A percentile compares a stretch with the other conserved stretches of the same genome.
These are phyloP conservation scores for Hecatera dysodea DNA, from an alignment of 2,888 invertebrate genomes.

Conservation along the genomic window DNA sequence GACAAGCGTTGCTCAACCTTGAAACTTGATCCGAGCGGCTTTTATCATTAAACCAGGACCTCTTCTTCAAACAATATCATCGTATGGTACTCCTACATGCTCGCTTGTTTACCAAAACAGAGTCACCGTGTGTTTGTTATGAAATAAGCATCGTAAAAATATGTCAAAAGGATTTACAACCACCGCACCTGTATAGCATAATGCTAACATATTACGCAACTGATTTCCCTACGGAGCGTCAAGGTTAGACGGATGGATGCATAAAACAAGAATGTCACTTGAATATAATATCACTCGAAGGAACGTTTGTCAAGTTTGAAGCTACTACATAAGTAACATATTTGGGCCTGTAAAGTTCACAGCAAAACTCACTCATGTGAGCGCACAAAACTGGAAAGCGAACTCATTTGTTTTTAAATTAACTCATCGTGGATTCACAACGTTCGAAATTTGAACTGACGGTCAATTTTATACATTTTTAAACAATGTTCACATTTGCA, in stretches of 20 bases:
- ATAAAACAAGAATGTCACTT: slow-evolving; percentile 23
- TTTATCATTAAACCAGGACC: too few species aligned
- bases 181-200: neutral
- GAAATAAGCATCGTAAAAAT: slow-evolving; percentile 10
- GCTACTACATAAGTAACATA: neutral
- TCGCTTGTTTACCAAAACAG: neutral
- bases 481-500: neutral
- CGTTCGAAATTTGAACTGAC: too few species aligned
- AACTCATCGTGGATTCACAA: neutral
- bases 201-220: slow-evolving; percentile 12
- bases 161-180: slow-evolving; percentile 10
- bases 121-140: neutral
- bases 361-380: neutral
- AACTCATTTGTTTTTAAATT: neutral
- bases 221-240: slow-evolving; percentile 39
- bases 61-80: too few species aligned
- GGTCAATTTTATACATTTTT: too few species aligned
- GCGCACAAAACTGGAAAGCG: neutral
- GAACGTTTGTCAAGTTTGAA: neutral
- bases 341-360: neutral
- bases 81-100: neutral
- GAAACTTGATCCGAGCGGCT: too few species aligned
- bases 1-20: too few species aligned
- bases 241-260: slow-evolving; percentile 12
- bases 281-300: neutral